Evolutionary conservation across 1,140 invertebrate genomes (phyloP), one percentile per base, ranked within the genome.

Genomic region (Drosophila subpulchrella): DNA sequence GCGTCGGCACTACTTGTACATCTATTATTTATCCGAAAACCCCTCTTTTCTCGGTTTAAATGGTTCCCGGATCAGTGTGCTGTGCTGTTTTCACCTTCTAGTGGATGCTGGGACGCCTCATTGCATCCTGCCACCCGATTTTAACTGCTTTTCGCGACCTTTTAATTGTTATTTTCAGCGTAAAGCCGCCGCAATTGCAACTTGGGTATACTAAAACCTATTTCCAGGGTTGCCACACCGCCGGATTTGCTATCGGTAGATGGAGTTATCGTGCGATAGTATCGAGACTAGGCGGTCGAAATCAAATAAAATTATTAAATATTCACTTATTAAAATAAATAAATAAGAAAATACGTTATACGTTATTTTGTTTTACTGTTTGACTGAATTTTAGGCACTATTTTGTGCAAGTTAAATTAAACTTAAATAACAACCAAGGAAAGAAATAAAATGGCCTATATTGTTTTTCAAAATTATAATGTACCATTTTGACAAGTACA

Each of bases 11-110:
- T 36, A 32, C n/a, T n/a, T 32, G 24, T 20, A 67, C 47, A 72
- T 72, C 34, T 72, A 72, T 71, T 71, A 71, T 72, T 72, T 57
- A 72, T 58, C 34, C 10, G n/a, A n/a, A 27, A 41, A 36, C 34
- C 11, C 3, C 6, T 51, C 4, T 5, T 11, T 17, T 15, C 11
- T 6, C n/a, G n/a, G 4, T 5, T 34, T 4, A 15, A 51, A 17
- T 11, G 5, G 11, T 0, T 3, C 5, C n/a, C 10, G 10, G 30
- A 17, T 17, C 4, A 2, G 1, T 17, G 34, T 8, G 0, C 6
- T n/a, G 1, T 10, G 7, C 6, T 34, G 0, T 6, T 17, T 34
- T 34, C 27, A 51, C 48, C 48, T 51, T 30, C 48, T 51, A 51
- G 30, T 51, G 48, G 48, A 10, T 34, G 30, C 10, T 30, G 11